Evolutionary conservation across 2,888 invertebrate genomes (phyloP), one percentile per base, ranked within the genome.

Genomic region (Bimastos eiseni): DNA sequence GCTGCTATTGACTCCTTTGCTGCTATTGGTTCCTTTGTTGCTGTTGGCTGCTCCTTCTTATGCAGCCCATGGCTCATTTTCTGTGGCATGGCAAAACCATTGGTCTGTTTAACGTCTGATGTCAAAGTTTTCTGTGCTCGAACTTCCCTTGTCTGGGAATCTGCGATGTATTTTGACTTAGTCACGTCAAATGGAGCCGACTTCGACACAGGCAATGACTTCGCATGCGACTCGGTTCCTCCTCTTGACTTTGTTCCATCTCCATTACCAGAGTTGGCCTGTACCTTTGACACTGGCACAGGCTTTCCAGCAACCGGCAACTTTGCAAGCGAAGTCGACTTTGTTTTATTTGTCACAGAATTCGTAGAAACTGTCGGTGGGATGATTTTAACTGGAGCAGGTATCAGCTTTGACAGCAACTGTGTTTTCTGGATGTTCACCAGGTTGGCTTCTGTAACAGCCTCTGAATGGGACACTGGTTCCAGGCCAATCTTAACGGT

Each of bases 401-500:
- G 13, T 36, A 36, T 36, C 86, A 37, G 5, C 36, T 86, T 86
- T 37, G 37, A 37, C 19, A 30, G 86, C 86, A 86, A 37, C 70
- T 70, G 70, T n/a, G 70, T n/a, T 36, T 86, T 86, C 86, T 34
- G 86, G 37, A 6, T 34, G 34, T 36, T 37, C 19, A 37, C 86
- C 86, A 36, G 86, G 36, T 86, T 33, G 5, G 24, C 86, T 37
- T 86, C 36, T 36, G 86, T 24, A 17, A 34, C 34, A 36, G 86
- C 19, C 34, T 86, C n/a, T 6, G 36, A 1, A 34, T 8, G 34
- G 21, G 86, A 37, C 21, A 86, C 86, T 37, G 86, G 86, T 86
- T 86, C 86, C 86, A 86, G 24, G 86, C 86, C 86, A 36, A 86
- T 86, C 86, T 86, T 86, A 37, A 86, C 86, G 0, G 86, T 37